Percentiles rank a stretch among this genome's conserved stretches.
Evolutionary conservation across 2,113 vertebrate species (phyloP).

Genomic region (Etia nguti): DNA sequence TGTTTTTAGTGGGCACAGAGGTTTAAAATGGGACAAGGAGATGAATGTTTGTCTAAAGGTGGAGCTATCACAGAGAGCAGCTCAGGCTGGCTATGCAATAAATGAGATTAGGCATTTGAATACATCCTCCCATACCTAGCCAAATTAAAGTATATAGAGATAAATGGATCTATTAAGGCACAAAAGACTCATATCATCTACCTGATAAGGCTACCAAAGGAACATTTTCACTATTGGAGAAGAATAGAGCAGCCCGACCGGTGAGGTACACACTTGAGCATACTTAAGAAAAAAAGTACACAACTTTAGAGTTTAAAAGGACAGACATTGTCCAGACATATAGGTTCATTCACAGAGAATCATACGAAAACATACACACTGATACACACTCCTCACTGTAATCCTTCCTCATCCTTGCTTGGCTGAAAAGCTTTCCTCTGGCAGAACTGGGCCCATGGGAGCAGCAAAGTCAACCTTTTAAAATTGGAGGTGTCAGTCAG

Average conservation of each 20-base stretch:
- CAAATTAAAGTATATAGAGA: conserved; percentile 72
- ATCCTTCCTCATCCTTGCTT: conserved; percentile 34
- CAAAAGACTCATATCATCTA: conserved; percentile 69
- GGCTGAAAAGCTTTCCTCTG: conserved; percentile 62
- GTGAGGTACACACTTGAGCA: neutral
- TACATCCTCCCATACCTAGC: conserved; percentile 54
- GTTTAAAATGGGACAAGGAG: neutral
- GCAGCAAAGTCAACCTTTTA: conserved; percentile 64
- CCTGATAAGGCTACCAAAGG: conserved; percentile 63
- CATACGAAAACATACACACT: neutral
- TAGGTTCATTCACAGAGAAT: neutral
- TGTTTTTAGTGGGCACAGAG: neutral
- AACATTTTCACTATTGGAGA: conserved; percentile 26
- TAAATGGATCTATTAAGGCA: conserved; percentile 71
- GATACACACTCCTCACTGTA: conserved; percentile 1
- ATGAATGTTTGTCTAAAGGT: neutral
- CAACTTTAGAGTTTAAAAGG: neutral
- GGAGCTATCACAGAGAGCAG: conserved; percentile 2
- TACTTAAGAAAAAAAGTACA: neutral
- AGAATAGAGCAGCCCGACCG: conserved; percentile 11
- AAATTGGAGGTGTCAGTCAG: conserved; percentile 66
- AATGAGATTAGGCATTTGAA: conserved; percentile 66
- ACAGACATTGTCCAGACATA: conserved; percentile 13
- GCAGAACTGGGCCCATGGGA: conserved; percentile 59
- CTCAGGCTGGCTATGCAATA: conserved; percentile 58